Conservation (phyloP, 1,140 invertebrate species). For the Hyphantria cunea region DNA sequence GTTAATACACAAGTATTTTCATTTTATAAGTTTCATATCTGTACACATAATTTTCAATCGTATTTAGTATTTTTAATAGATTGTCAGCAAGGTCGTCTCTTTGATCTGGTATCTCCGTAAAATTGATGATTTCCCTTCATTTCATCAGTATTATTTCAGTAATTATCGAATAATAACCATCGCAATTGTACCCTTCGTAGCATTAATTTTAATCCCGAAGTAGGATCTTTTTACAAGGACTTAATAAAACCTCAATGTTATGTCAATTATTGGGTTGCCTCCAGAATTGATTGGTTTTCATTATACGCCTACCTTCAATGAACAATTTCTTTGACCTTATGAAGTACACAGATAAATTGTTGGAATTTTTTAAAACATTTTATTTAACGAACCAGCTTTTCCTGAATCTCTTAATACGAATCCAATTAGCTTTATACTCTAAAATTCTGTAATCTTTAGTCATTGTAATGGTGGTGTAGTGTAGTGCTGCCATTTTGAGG, state of each 20-base stretch:
- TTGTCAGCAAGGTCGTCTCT: no score
- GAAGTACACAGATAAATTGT: constrained; percentile 18
- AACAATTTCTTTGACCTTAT: constrained; percentile 23
- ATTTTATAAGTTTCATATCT: no score
- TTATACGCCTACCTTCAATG: constrained; percentile 14
- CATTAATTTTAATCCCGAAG: constrained; percentile 19
- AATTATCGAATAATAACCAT: constrained; percentile 12
- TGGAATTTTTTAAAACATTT: not conserved
- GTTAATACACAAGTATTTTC: no score
- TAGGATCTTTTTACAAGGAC: not conserved
- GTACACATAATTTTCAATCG: no score
- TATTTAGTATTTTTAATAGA: no score
- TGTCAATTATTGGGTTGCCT: constrained; percentile 17
- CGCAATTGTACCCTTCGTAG: constrained; percentile 3
- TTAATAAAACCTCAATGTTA: constrained; percentile 29
- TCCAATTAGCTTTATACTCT: no score
- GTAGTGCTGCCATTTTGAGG: not conserved
- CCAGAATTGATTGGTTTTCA: constrained; percentile 25
- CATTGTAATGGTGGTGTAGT: not conserved
- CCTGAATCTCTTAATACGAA: no score
- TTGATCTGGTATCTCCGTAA: no score
- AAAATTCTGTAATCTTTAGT: no score
- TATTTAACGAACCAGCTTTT: not conserved
- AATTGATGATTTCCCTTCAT: no score
- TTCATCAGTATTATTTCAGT: not conserved